Percentiles rank a stretch among this genome's conserved stretches.
Evolutionary conservation across 2,888 invertebrate genomes (phyloP).

Genomic region (Aethes cnicana): DNA sequence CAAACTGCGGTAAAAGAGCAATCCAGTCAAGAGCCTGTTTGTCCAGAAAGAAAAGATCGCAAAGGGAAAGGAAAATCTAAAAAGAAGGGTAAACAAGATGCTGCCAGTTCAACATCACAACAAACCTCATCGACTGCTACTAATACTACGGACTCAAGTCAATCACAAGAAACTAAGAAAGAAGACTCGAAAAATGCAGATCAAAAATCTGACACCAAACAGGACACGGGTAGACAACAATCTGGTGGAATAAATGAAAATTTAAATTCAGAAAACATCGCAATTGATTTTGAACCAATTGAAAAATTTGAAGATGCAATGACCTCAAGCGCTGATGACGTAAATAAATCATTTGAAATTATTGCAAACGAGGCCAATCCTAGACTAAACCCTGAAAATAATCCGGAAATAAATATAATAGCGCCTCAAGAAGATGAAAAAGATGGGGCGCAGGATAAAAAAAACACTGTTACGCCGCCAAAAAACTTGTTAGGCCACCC

Average conservation of each 20-base stretch:
- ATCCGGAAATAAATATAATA: constrained; percentile 62
- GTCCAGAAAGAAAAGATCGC: constrained; percentile 62
- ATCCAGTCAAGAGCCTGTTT: constrained; percentile 43
- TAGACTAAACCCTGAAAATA: constrained; percentile 40
- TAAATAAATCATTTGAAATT: constrained; percentile 71
- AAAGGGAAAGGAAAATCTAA: constrained; percentile 68
- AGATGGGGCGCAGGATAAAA: constrained; percentile 45
- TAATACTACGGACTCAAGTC: constrained; percentile 37
- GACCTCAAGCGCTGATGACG: constrained; percentile 68
- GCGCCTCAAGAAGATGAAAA: constrained; percentile 55
- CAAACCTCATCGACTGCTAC: constrained; percentile 33
- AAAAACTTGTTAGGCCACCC: constrained; percentile 81
- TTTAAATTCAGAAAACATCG: constrained; percentile 25
- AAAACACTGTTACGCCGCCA: constrained; percentile 68
- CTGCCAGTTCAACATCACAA: constrained; percentile 20
- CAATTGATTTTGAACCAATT: constrained; percentile 59
- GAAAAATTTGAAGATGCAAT: constrained; percentile 75
- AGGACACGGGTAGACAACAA: constrained; percentile 62
- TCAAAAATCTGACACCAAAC: constrained; percentile 42
- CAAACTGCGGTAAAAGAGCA: constrained; percentile 28
- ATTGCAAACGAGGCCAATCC: constrained; percentile 57
- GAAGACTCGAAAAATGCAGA: constrained; percentile 47
- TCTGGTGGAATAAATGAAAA: constrained; percentile 32
- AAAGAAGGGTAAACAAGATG: constrained; percentile 62
- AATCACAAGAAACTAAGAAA: constrained; percentile 38